Evolutionary conservation across 2,797 vertebrate genomes (phyloP).

Genomic region (Poeciliopsis presidionis): DNA sequence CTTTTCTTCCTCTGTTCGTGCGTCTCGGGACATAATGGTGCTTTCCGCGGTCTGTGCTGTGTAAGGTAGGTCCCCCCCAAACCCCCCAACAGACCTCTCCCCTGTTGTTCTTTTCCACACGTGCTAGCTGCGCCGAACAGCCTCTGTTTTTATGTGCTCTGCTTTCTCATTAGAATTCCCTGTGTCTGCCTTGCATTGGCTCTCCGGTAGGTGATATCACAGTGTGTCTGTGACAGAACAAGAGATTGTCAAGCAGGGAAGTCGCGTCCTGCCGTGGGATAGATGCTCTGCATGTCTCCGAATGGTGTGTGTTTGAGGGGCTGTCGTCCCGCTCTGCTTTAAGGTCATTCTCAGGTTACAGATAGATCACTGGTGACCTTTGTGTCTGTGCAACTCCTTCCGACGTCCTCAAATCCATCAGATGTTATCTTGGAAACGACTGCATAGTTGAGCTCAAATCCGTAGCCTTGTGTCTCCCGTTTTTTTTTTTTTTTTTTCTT

Average conservation of each 20-base stretch:
- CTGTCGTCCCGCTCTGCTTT: not conserved
- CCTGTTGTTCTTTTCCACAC: slow-evolving; percentile 10
- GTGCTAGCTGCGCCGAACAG: slow-evolving; percentile 29
- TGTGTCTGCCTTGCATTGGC: slow-evolving; percentile 3
- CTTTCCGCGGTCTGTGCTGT: slow-evolving; percentile 47
- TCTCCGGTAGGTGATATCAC: not conserved
- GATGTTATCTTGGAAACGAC: not conserved
- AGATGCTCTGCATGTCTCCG: slow-evolving; percentile 8
- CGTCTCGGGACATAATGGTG: slow-evolving; percentile 45
- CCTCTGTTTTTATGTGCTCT: not conserved
- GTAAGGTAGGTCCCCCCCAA: slow-evolving; percentile 67
- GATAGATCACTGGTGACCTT: slow-evolving; percentile 12
- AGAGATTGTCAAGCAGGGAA: slow-evolving; percentile 21
- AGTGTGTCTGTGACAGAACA: not conserved
- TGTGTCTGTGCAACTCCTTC: slow-evolving; percentile 1
- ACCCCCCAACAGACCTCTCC: slow-evolving; percentile 14
- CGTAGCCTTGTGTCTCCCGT: slow-evolving; percentile 12
- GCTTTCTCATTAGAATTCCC: not conserved
- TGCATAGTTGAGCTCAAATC: slow-evolving; percentile 11
- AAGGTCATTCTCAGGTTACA: slow-evolving; percentile 45
- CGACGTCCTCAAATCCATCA: slow-evolving; percentile 1
- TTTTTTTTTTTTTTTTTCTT: slow-evolving; percentile 3
- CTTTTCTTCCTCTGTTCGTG: slow-evolving; percentile 11
- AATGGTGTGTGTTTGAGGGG: not conserved
- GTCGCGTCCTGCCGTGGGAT: slow-evolving; percentile 23